These are phyloP conservation scores for Pelodiscus sinensis DNA, from an alignment of 2,113 vertebrate genomes.

Conservation along the genomic window DNA sequence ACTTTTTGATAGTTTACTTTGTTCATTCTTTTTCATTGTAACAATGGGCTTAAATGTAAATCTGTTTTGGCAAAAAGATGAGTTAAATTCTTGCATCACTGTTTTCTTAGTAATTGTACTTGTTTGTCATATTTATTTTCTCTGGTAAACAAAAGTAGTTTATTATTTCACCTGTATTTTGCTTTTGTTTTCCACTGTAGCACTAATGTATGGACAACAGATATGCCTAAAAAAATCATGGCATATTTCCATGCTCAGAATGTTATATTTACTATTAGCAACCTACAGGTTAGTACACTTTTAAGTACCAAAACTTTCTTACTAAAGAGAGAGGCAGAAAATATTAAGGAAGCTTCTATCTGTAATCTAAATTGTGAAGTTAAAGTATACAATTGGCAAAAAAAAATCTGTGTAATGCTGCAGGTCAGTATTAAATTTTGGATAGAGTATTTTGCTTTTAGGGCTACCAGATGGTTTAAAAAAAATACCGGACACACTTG, in stretches of 20 bases:
- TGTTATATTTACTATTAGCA: conserved; percentile 60
- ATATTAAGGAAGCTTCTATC: background rate
- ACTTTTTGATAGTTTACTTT: background rate
- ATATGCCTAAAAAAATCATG: conserved; percentile 71
- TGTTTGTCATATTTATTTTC: background rate
- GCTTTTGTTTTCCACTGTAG: conserved; percentile 59
- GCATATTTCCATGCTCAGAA: conserved; percentile 70
- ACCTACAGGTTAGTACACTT: conserved; percentile 77
- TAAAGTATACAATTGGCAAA: background rate
- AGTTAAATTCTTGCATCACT: fast-evolving
- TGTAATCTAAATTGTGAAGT: background rate
- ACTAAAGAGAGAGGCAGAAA: background rate
- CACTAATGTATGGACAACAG: conserved; percentile 74
- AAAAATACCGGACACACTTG: no score
- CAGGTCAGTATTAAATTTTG: background rate
- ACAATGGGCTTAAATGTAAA: background rate
- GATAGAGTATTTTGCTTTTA: background rate
- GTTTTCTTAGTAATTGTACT: background rate
- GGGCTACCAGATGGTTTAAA: no score
- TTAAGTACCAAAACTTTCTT: background rate
- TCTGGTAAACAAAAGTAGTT: background rate
- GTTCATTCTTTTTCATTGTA: background rate
- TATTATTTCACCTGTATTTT: conserved; percentile 20
- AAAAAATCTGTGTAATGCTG: background rate
- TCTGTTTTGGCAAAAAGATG: background rate